Conservation (phyloP, 2,113 vertebrate genomes). For the human (Homo sapiens) region DNA sequence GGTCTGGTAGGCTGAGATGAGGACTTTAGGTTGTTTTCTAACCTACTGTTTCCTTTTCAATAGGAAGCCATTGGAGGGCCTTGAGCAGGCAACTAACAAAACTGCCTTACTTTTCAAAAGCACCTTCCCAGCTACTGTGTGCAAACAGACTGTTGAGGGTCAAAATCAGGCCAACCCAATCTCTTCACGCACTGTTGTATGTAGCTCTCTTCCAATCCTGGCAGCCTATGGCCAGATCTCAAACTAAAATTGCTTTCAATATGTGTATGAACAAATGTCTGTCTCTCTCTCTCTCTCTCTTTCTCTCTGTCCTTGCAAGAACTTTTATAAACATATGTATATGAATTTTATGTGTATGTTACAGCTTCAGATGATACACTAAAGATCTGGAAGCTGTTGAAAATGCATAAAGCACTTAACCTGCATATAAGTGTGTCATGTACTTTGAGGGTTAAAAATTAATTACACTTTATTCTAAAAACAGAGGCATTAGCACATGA, state of each 20-base stretch:
- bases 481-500: background rate
- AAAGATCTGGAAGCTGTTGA: background rate
- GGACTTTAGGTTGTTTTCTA: background rate
- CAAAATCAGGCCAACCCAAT: background rate
- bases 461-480: slow-evolving; percentile 3
- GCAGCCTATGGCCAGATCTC: background rate
- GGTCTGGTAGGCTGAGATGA: background rate
- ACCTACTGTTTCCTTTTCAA: background rate
- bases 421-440: background rate
- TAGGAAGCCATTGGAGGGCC: background rate
- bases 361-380: background rate
- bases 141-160: background rate
- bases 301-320: background rate
- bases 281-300: background rate
- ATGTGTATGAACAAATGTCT: background rate
- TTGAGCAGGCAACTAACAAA: background rate
- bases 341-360: background rate
- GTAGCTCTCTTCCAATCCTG: background rate
- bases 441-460: background rate
- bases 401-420: background rate
- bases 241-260: background rate
- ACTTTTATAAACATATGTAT: background rate
- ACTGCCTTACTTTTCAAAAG: background rate
- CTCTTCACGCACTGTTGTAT: background rate
- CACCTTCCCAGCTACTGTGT: background rate